phyloP scores from a whole-genome alignment of 1,140 invertebrate species.

The Diuraphis noxia region DNA sequence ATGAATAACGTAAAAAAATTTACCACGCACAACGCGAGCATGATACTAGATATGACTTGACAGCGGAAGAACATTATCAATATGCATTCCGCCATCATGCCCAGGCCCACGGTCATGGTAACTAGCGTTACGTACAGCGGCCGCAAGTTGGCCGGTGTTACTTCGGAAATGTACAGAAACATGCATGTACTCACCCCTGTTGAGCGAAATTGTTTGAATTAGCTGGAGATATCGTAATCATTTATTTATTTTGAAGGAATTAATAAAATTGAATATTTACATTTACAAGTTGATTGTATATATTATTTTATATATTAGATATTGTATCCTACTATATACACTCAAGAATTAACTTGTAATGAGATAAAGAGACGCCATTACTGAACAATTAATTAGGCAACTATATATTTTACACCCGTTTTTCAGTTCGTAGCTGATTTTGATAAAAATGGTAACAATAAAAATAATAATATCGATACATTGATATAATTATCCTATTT shows the following conservation, averaged over 20 bases:
- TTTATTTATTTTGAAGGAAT: background rate
- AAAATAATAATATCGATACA: too few species aligned
- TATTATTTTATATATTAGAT: too few species aligned
- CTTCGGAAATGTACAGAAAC: slow-evolving; percentile 59
- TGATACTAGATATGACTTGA: slow-evolving; percentile 57
- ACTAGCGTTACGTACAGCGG: slow-evolving; percentile 58
- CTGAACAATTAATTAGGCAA: too few species aligned
- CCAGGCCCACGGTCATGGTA: slow-evolving; percentile 63
- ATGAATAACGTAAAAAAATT: slow-evolving; percentile 64
- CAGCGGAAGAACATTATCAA: slow-evolving; percentile 60
- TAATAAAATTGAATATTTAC: background rate
- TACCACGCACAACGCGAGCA: slow-evolving; percentile 51
- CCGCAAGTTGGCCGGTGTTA: slow-evolving; percentile 57
- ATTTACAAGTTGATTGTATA: background rate
- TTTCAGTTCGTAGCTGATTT: too few species aligned
- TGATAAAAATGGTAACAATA: too few species aligned
- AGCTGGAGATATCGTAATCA: background rate
- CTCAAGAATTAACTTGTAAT: too few species aligned
- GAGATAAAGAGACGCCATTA: too few species aligned
- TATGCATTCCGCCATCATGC: slow-evolving; percentile 62
- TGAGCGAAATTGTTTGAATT: background rate
- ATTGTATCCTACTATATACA: too few species aligned
- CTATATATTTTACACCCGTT: too few species aligned
- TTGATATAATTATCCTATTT: too few species aligned
- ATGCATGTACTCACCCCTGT: slow-evolving; percentile 57